A percentile compares a stretch with the other conserved stretches of the same genome.
Evolutionary conservation across 2,888 invertebrate species (phyloP).

Genomic region (Sceliomorpha sp.): DNA sequence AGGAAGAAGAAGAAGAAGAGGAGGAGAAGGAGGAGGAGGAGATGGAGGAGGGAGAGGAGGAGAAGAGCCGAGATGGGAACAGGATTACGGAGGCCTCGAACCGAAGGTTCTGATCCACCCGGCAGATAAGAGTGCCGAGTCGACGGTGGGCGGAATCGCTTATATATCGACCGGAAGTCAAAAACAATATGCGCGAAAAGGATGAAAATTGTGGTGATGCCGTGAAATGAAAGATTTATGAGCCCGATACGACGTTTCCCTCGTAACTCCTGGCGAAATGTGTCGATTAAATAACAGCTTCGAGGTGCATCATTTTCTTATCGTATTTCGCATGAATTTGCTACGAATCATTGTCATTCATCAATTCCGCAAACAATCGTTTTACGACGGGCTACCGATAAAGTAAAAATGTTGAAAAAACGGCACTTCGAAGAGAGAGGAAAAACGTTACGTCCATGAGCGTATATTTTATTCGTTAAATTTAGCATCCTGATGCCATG

Average conservation of each 20-base stretch:
- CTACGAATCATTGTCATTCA: too few species aligned
- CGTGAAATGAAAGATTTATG: constrained; percentile 58
- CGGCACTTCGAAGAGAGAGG: too few species aligned
- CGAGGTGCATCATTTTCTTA: constrained; percentile 16
- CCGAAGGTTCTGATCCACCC: constrained; percentile 67
- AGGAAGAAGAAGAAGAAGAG: constrained; percentile 37
- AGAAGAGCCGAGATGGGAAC: constrained; percentile 67
- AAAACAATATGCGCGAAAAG: constrained; percentile 71
- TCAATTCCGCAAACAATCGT: too few species aligned
- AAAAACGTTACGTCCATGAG: too few species aligned
- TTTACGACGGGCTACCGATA: too few species aligned
- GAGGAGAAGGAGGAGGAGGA: constrained; percentile 40
- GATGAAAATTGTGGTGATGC: constrained; percentile 59
- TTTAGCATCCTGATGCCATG: too few species aligned
- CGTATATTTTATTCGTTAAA: too few species aligned
- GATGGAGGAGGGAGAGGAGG: constrained; percentile 15
- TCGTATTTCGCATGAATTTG: constrained; percentile 17
- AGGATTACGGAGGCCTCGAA: constrained; percentile 63
- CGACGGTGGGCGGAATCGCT: constrained; percentile 74
- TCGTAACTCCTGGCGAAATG: constrained; percentile 45
- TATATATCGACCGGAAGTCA: constrained; percentile 75
- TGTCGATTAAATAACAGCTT: constrained; percentile 43
- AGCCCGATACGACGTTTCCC: constrained; percentile 50
- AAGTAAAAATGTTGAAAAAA: too few species aligned
- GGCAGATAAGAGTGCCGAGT: constrained; percentile 60